These are phyloP conservation scores for Lasioglossum calceatum DNA, from an alignment of 2,888 invertebrate species.

Conservation along the genomic window DNA sequence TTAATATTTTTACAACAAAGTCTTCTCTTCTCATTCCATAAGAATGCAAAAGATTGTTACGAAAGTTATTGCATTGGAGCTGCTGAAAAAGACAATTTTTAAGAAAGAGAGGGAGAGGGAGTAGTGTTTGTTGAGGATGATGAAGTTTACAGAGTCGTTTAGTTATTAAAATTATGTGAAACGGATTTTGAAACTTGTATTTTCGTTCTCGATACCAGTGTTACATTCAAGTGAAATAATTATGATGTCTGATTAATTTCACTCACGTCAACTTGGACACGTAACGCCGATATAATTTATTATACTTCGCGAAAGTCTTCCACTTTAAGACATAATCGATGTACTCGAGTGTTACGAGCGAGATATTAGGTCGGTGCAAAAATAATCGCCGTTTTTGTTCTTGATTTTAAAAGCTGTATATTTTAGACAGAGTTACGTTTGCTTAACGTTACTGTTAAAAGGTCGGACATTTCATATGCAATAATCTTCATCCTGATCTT, in stretches of 20 bases:
- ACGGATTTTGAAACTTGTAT: neutral
- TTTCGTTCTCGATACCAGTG: neutral
- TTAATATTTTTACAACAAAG: neutral
- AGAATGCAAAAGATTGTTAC: conserved; percentile 7
- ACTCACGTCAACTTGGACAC: neutral
- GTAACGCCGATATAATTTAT: conserved; percentile 20
- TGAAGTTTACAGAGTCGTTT: neutral
- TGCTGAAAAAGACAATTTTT: neutral
- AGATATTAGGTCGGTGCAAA: neutral
- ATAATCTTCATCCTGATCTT: no score
- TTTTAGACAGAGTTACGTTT: no score
- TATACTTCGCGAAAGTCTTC: conserved; percentile 56
- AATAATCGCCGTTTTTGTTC: neutral
- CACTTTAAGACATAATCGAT: conserved; percentile 23
- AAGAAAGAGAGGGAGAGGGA: no score
- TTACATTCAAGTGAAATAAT: neutral
- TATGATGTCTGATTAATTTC: neutral
- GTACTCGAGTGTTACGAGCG: neutral
- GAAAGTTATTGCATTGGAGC: neutral
- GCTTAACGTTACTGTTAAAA: no score
- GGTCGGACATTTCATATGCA: no score
- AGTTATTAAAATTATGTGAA: neutral
- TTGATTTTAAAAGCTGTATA: neutral
- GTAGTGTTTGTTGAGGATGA: neutral
- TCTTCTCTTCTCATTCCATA: conserved; percentile 1